These are phyloP conservation scores for Kryptolebias marmoratus DNA, from an alignment of 2,113 vertebrate genomes.

Conservation along the genomic window DNA sequence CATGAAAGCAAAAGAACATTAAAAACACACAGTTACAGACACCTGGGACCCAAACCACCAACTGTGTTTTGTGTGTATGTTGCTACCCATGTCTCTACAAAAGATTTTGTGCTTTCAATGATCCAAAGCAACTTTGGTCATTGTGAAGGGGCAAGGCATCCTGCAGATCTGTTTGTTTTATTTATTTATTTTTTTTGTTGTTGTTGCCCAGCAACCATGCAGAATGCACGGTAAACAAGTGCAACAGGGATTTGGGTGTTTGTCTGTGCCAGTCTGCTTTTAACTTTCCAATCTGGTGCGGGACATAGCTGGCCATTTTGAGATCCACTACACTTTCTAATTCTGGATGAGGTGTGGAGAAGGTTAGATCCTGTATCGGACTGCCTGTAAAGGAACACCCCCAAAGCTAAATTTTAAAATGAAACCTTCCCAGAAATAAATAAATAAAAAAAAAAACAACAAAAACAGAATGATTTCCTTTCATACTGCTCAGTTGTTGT, in stretches of 20 bases:
- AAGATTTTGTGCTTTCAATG: constrained; percentile 4
- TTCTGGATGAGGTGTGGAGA: constrained; percentile 54
- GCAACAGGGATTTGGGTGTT: constrained; percentile 19
- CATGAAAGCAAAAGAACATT: not conserved
- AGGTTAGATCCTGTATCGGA: not conserved
- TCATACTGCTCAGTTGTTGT: too few species aligned
- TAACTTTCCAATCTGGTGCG: constrained; percentile 48
- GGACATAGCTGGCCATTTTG: constrained; percentile 32
- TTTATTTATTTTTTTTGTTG: too few species aligned
- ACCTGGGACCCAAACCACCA: not conserved
- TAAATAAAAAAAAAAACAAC: not conserved
- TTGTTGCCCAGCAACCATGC: constrained; percentile 42
- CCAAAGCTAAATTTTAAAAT: not conserved
- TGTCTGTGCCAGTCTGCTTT: constrained; percentile 31
- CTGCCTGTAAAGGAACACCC: not conserved
- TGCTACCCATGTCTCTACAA: not conserved
- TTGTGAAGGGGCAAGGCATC: constrained; percentile 8
- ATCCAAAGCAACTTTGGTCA: constrained; percentile 5
- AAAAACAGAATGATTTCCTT: too few species aligned
- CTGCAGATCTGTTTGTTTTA: constrained; percentile 8
- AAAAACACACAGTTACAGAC: constrained; percentile 31
- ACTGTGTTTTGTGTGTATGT: constrained; percentile 12
- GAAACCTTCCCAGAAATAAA: not conserved
- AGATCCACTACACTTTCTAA: constrained; percentile 55
- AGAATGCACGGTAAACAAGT: constrained; percentile 49